phyloP scores from a whole-genome alignment of 2,888 invertebrate genomes.

The Melanargia galathea region DNA sequence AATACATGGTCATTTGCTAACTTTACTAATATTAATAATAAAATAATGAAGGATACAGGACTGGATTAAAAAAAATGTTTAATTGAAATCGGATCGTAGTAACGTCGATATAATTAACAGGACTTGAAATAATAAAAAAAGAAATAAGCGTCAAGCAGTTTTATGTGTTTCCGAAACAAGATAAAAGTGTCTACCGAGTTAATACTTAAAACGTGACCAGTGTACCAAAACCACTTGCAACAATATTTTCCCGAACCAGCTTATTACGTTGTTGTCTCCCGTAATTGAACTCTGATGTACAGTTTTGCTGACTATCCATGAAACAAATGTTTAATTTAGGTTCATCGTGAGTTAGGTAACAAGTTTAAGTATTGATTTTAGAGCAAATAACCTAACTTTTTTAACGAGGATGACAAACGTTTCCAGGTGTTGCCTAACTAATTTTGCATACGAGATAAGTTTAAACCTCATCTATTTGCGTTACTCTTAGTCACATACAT shows the following conservation, averaged over 20 bases:
- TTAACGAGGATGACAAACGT: conserved; percentile 11
- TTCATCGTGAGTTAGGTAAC: too few species aligned
- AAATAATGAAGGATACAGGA: too few species aligned
- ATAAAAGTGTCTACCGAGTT: conserved; percentile 10
- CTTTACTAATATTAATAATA: too few species aligned
- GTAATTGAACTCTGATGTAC: conserved; percentile 7
- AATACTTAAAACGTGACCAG: conserved; percentile 11
- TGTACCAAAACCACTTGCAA: neutral
- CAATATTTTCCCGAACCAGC: conserved; percentile 1
- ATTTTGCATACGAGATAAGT: conserved; percentile 16
- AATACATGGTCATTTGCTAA: too few species aligned
- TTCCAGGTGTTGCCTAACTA: conserved; percentile 14
- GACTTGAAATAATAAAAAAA: neutral
- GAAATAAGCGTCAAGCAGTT: neutral
- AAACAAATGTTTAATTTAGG: neutral
- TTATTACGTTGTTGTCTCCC: conserved; percentile 3
- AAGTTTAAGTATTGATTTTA: neutral
- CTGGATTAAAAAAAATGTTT: too few species aligned
- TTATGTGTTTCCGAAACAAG: neutral
- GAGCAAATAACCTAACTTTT: neutral
- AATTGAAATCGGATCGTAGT: too few species aligned
- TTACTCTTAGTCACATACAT: conserved; percentile 9
- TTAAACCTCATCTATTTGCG: conserved; percentile 16
- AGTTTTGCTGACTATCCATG: conserved; percentile 4
- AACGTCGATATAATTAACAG: too few species aligned